A percentile compares a stretch with the other conserved stretches of the same genome.
These are phyloP conservation scores for Chionomys nivalis DNA, from an alignment of 2,113 vertebrate species.

Conservation along the genomic window DNA sequence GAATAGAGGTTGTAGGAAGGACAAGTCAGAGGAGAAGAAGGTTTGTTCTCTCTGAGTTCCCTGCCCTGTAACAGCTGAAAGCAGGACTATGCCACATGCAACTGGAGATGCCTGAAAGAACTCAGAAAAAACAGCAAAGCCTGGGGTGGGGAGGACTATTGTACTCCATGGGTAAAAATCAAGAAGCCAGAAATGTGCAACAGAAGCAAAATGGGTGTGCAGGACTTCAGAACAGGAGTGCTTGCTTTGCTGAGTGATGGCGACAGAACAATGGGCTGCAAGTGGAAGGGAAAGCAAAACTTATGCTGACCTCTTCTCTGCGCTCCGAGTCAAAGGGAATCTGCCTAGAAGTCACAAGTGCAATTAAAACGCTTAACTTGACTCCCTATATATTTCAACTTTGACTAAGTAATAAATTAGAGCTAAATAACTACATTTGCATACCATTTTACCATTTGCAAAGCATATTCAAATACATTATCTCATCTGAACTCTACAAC, in stretches of 20 bases:
- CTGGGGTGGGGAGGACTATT: background rate
- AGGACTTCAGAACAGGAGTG: conserved; percentile 1
- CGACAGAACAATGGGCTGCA: background rate
- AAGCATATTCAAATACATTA: conserved; percentile 53
- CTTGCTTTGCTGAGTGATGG: background rate
- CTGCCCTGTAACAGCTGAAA: too few species aligned
- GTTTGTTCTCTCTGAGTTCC: background rate
- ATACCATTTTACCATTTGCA: conserved; percentile 56
- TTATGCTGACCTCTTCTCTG: background rate
- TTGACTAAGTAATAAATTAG: conserved; percentile 57
- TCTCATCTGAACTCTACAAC: background rate
- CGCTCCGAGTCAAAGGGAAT: conserved; percentile 57
- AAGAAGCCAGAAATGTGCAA: background rate
- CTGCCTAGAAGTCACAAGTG: conserved; percentile 60
- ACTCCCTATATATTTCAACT: conserved; percentile 48
- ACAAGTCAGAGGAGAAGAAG: background rate
- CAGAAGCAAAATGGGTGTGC: background rate
- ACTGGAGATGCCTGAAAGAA: background rate
- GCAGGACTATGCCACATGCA: background rate
- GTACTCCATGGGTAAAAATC: background rate
- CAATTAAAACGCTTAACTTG: conserved; percentile 68
- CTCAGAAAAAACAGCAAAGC: background rate
- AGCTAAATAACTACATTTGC: conserved; percentile 50
- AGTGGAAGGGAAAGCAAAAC: background rate
- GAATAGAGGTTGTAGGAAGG: background rate